Evolutionary conservation across 2,888 invertebrate genomes (phyloP).

Genomic region (Apotomis betuletana): DNA sequence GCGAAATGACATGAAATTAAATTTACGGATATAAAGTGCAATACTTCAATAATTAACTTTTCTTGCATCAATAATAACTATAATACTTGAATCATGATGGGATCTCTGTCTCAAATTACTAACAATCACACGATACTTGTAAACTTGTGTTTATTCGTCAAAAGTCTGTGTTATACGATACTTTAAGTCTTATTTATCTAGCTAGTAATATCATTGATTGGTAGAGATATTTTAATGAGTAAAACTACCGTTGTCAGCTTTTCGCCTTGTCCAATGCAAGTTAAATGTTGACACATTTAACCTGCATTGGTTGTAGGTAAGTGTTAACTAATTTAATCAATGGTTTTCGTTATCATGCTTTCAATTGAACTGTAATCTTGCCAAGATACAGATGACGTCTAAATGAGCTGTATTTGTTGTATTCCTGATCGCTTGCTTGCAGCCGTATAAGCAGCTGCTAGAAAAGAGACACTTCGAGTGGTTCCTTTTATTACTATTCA

Average conservation of each 20-base stretch:
- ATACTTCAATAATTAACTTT: no score
- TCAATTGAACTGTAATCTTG: no score
- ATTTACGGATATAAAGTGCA: no score
- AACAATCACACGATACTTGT: slow-evolving; percentile 49
- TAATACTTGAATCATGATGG: not conserved
- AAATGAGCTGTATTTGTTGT: not conserved
- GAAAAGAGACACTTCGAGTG: slow-evolving; percentile 14
- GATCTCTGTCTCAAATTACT: slow-evolving; percentile 44
- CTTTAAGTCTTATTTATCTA: slow-evolving; percentile 62
- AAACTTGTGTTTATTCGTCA: slow-evolving; percentile 66
- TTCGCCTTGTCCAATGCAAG: no score
- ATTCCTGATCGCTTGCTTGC: slow-evolving; percentile 25
- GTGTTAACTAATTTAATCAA: no score
- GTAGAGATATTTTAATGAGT: slow-evolving; percentile 25
- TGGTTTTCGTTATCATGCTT: no score
- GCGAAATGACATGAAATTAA: no score
- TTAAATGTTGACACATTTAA: no score
- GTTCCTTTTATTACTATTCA: not conserved
- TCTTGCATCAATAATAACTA: no score
- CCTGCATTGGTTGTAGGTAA: not conserved
- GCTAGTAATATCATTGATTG: slow-evolving; percentile 37
- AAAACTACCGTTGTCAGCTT: not conserved
- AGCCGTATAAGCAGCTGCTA: slow-evolving; percentile 22
- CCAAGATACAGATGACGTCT: not conserved
- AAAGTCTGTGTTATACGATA: slow-evolving; percentile 75